Percentiles rank a stretch among this genome's conserved stretches.
Evolutionary conservation across 1,140 invertebrate species (phyloP).

Genomic region (Acromyrmex echinatior): DNA sequence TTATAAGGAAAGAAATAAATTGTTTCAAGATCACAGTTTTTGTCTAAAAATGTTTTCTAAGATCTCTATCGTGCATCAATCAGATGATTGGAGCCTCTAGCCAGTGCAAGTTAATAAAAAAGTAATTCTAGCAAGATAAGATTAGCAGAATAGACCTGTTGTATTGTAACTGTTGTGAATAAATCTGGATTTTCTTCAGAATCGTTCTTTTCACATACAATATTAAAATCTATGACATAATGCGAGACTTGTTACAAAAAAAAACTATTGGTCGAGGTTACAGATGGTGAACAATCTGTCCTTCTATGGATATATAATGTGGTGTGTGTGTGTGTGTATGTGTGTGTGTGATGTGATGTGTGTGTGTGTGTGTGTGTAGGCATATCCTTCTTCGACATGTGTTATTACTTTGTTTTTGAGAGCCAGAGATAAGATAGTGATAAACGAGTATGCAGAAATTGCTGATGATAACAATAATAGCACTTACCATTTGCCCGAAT

Average conservation of each 20-base stretch:
- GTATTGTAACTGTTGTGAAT: too few species aligned
- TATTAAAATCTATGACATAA: neutral
- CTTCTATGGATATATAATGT: constrained; percentile 61
- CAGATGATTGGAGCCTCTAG: neutral
- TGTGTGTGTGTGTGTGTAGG: too few species aligned
- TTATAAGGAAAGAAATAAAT: neutral
- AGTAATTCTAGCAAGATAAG: neutral
- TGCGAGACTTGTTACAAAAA: neutral
- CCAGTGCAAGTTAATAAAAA: neutral
- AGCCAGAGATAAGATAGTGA: neutral
- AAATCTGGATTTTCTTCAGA: neutral
- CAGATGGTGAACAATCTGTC: constrained; percentile 27
- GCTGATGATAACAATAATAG: neutral
- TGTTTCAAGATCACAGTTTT: neutral
- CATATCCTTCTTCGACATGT: neutral
- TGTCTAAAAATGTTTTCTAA: neutral
- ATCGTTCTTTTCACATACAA: neutral
- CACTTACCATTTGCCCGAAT: constrained; percentile 61
- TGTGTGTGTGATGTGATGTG: too few species aligned
- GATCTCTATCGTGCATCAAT: neutral
- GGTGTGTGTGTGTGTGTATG: too few species aligned
- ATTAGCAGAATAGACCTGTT: neutral
- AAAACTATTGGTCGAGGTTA: neutral
- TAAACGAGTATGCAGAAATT: neutral
- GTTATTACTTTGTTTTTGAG: constrained; percentile 16